Evolutionary conservation across 2,797 vertebrate species (phyloP), one percentile per base, ranked within the genome.

Genomic region (Aldrovandia affinis): DNA sequence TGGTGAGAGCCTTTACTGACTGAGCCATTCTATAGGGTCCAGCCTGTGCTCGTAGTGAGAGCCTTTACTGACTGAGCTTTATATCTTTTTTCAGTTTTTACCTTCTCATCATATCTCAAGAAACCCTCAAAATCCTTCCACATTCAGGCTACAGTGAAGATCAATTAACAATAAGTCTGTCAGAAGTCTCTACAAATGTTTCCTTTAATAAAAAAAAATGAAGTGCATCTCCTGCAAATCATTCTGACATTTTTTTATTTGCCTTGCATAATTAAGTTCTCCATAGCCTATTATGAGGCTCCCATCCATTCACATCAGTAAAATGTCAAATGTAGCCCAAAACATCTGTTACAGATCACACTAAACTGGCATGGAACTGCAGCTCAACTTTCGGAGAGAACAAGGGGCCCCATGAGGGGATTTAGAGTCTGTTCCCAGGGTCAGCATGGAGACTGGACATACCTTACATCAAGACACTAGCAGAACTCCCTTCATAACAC

Each of bases 321-420:
- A 50, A 12, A 57, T 36, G 30, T 57, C 47, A 78, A 25, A 63
- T 79, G 55, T 36, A 84, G 78, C 8, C 42, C 63, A 59, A 28
- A 57, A 63, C 84, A 85, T 85, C 79, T 85, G 84, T 39, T 85
- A n/a, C 47, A 44, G 65, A 80, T 85, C 81, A 85, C 63, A 61
- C 54, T 80, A 73, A 39, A 50, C 30, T 57, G 63, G 65, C 83
- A 59, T 54, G 61, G 77, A 65, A 68, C 39, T 84, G 59, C 75
- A 84, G 30, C 61, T 52, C 30, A 36, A 63, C 78, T 80, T 84
- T 33, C 33, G 63, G 83, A 78, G 47, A n/a, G 47, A 50, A 28
- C 57, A 80, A 52, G 84, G 52, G 84, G 70, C 80, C 80, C 80
- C 28, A 14, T 12, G 68, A n/a, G 65, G 83, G 78, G 25, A 28